Base-by-base conservation (phyloP, 1,140 invertebrate species). In the Teleogryllus occipitalis region DNA sequence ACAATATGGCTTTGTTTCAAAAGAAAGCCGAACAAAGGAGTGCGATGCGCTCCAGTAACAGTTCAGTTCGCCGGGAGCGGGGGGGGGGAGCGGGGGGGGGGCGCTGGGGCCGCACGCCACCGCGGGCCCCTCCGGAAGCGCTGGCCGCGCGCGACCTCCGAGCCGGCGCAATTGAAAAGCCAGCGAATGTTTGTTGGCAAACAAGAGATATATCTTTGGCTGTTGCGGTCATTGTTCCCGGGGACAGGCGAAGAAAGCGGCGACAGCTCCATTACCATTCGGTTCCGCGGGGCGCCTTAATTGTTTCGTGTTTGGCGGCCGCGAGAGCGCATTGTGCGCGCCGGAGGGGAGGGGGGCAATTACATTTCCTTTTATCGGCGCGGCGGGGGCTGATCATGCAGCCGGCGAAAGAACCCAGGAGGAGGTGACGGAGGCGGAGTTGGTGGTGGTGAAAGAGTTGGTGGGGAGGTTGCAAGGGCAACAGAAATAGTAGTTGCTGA, bases 181-280 rank as follows among this genome's bases (percentile, higher is more conserved):
- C 54, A 65, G 54, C 54, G 18, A 65, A 65, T 18, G 54, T 65
- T 65, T 65, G 54, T 65, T 65, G 54, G 54, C 54, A 65, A 65
- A 65, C 18, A 18, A 65, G 54, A 65, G 54, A 65, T 65, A 10
- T 18, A 65, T 65, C 54, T 65, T 65, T 65, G 10, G 10, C 54
- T 65, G 54, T 65, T 18, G 54, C 54, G 54, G 54, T 65, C 54
- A 65, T 65, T 65, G 54, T 65, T 65, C 54, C 18, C 18, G 54
- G 18, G 18, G 10, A 65, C 54, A 65, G 54, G 18, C 54, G 54
- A 65, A 65, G 54, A 65, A 65, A 65, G 54, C 10, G 10, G 54
- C 54, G 54, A 65, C 54, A 65, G 54, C 54, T 65, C 54, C 54
- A 65, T 65, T 65, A 65, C 54, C 54, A 65, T 65, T 65, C 54